A percentile compares a stretch with the other conserved stretches of the same genome.
These are phyloP conservation scores for Barnardius zonarius DNA, from an alignment of 2,113 vertebrate species.

Conservation along the genomic window DNA sequence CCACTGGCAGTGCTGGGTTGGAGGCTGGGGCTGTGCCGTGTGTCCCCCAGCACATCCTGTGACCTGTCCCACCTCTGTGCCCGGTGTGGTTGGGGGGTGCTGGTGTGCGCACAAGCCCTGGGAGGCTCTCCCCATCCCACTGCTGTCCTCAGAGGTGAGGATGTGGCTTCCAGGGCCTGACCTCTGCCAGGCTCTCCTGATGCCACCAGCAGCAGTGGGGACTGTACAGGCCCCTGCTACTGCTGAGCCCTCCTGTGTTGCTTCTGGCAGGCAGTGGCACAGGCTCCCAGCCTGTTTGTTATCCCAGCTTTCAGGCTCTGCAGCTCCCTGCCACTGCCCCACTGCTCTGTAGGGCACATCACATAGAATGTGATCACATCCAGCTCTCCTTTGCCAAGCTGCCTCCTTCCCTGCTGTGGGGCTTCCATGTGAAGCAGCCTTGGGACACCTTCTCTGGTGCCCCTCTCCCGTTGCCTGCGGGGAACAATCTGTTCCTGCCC, in stretches of 20 bases:
- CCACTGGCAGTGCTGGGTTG: not conserved
- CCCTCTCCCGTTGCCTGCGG: not conserved
- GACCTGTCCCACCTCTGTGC: not conserved
- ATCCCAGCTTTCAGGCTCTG: not conserved
- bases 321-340: not conserved
- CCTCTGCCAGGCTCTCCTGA: not conserved
- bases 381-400: not conserved
- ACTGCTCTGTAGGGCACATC: not conserved
- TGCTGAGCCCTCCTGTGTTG: not conserved
- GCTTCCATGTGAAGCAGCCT: not conserved
- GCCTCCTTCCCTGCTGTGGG: not conserved
- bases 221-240: accelerated
- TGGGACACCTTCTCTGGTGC: not conserved
- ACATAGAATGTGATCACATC: not conserved
- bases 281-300: not conserved
- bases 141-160: not conserved
- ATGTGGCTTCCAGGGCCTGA: not conserved
- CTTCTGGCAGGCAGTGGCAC: not conserved
- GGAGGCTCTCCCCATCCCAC: not conserved
- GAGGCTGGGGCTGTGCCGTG: not conserved
- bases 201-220: not conserved
- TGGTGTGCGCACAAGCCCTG: accelerated
- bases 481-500: not conserved
- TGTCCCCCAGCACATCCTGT: not conserved
- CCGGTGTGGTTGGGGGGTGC: not conserved